Base-by-base conservation (phyloP, 1,140 invertebrate species). In the Drosophila athabasca region DNA sequence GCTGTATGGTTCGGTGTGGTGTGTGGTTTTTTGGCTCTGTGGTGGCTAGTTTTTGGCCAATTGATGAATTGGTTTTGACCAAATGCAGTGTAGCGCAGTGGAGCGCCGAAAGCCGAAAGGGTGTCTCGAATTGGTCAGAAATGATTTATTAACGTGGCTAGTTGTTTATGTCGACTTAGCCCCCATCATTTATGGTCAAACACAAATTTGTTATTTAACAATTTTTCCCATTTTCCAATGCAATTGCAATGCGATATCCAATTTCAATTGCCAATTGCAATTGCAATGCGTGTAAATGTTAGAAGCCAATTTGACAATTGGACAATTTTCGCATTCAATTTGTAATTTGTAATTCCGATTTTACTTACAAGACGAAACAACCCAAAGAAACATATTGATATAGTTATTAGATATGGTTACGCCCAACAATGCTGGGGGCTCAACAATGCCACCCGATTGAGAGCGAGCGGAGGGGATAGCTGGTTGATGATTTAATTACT, bases 31-130 rank as follows among this genome's bases (percentile, higher is more conserved):
- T 61, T 46, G 54, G 68, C 62, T 78, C 17, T 39, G 35, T 13
- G 35, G 35, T 59, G 73, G 72, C 81, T 85, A 84, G 62, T 76
- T 75, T 74, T 88, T 79, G 72, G 79, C 15, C 64, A 55, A 83
- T 82, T 87, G 83, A 87, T 87, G 83, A 87, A 87, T 87, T 87
- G 83, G 83, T 88, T 87, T 76, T 88, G 64, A 62, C 83, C 83
- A 83, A 87, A 87, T 58, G 43, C 54, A 74, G 59, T 39, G 35
- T 60, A 64, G 70, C 81, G 72, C 75, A 82, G 76, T 76, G 52
- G 59, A 43, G 59, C 35, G 72, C 75, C 82, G 76, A 71, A 49
- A 58, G 66, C 50, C 50, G 80, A 78, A 88, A 87, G 79, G 82
- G 83, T 72, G 62, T 62, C 81, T 62, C 49, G 62, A 76, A 76